Percentiles rank a stretch among this genome's conserved stretches.
These are phyloP conservation scores for Leptoteleia sp. DNA, from an alignment of 1,140 invertebrate genomes.

Conservation along the genomic window DNA sequence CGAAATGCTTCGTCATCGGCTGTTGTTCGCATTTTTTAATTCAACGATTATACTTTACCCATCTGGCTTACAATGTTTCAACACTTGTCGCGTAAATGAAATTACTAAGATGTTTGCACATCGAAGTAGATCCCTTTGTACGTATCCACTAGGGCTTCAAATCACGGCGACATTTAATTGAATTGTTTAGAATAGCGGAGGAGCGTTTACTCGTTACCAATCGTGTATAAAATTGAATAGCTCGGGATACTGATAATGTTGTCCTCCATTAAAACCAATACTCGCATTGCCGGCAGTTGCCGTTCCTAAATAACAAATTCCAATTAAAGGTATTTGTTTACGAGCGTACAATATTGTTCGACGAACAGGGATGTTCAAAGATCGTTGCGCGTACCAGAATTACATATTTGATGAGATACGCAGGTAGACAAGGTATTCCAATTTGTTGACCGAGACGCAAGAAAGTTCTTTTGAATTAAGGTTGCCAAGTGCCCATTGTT, in stretches of 20 bases:
- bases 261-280: slow-evolving; percentile 34
- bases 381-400: slow-evolving; percentile 4
- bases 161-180: slow-evolving; percentile 59
- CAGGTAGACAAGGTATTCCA: slow-evolving; percentile 10
- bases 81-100: slow-evolving; percentile 46
- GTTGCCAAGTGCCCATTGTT: slow-evolving; percentile 41
- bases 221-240: slow-evolving; percentile 60
- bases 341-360: background rate
- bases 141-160: slow-evolving; percentile 39
- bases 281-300: slow-evolving; percentile 1
- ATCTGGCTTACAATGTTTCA: slow-evolving; percentile 14
- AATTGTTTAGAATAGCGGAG: slow-evolving; percentile 48
- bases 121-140: slow-evolving; percentile 55
- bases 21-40: background rate
- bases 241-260: slow-evolving; percentile 40
- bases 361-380: no score
- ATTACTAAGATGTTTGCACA: slow-evolving; percentile 59
- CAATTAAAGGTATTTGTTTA: slow-evolving; percentile 15
- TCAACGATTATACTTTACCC: background rate
- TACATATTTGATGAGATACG: background rate
- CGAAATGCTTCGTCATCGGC: no score
- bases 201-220: slow-evolving; percentile 42
- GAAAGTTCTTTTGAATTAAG: slow-evolving; percentile 25
- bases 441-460: slow-evolving; percentile 39
- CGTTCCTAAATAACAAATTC: background rate